Evolutionary conservation across 2,113 vertebrate species (phyloP), one percentile per base, ranked within the genome.

Genomic region (Melospiza georgiana): DNA sequence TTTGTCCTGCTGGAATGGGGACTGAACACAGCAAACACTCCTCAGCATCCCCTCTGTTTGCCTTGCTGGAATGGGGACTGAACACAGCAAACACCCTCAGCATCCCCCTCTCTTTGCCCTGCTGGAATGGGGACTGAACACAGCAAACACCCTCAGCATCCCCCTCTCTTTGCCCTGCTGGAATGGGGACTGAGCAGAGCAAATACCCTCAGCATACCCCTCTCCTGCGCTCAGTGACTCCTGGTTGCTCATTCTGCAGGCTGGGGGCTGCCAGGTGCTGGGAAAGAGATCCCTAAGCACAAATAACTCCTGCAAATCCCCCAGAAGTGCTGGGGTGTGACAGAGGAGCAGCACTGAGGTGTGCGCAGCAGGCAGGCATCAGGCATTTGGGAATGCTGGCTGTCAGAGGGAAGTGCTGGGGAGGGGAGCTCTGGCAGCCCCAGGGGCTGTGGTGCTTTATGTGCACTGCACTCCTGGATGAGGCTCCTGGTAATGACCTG

Each of bases 161-260:
- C 58, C 14, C 23, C 55, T 15, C 33, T n/a, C 14, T 48, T 13
- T 49, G 48, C 11, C 48, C 48, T 48, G 48, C 48, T 48, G 48
- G 48, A 48, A 48, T 48, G 48, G 48, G 48, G 22, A 48, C 48
- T 48, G 48, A 48, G 12, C 48, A 48, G 23, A 49, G 12, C 48
- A 49, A 49, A 48, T 21, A 48, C 6, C 48, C 22, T 49, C 48
- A 49, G 48, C 51, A 19, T 5, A 16, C 59, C n/a, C 23, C 52
- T 15, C 33, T 41, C 14, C 44, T 0, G 0, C 0, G 8, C 59
- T 25, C 0, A 0, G 63, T 7, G 37, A 46, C 62, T 46, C 54
- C 63, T 2, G 43, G 41, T 67, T 1, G 2, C 37, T 48, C 35
- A 1, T 21, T 8, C 1, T 0, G 6, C 1, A 2, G 15, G n/a